Base-by-base conservation (phyloP, 2,113 vertebrate species). In the Microtus richardsoni region DNA sequence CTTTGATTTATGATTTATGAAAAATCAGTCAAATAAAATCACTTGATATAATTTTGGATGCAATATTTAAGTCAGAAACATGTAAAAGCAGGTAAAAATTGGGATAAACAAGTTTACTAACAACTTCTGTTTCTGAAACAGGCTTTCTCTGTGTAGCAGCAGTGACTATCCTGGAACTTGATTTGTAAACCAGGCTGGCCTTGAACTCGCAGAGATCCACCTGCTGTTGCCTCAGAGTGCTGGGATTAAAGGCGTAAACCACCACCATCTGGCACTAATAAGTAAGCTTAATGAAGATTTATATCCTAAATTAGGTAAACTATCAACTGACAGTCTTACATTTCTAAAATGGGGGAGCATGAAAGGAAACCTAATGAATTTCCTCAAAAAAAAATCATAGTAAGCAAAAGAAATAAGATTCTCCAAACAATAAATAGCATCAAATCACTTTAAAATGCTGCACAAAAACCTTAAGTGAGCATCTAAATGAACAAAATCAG, bases 281-380 rank as follows among this genome's bases (percentile, higher is more conserved):
- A 84, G 16, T 84, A 44, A 85, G 44, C 44, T 70, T 70, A 16
- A 22, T 84, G 19, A 94, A 91, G 83, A 96, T 44, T 33, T 12
- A 88, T 16, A 91, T 74, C 19, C 17, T 77, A 85, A 73, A 16
- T 24, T 75, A 88, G 36, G 28, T 91, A 92, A 87, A 89, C 24
- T 41, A 74, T 64, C 77, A 96, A 83, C 5, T 89, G n/a, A 68
- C n/a, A 95, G 52, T 84, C 39, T 66, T 86, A 78, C 62, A 94
- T 54, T 91, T 95, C 82, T 86, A 47, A 47, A 75, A 75, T 17
- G 41, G 21, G 41, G 54, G 49, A 71, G 1, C 30, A 14, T 22
- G 1, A 19, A 85, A 3, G 41, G 3, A 93, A 82, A 14, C 95
- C 70, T 11, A 88, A 77, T 86, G 30, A 79, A 88, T 80, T 82